Percentiles rank a stretch among this genome's conserved stretches.
These are phyloP conservation scores for Atherinosoma microstoma DNA, from an alignment of 2,797 vertebrate genomes.

Conservation along the genomic window DNA sequence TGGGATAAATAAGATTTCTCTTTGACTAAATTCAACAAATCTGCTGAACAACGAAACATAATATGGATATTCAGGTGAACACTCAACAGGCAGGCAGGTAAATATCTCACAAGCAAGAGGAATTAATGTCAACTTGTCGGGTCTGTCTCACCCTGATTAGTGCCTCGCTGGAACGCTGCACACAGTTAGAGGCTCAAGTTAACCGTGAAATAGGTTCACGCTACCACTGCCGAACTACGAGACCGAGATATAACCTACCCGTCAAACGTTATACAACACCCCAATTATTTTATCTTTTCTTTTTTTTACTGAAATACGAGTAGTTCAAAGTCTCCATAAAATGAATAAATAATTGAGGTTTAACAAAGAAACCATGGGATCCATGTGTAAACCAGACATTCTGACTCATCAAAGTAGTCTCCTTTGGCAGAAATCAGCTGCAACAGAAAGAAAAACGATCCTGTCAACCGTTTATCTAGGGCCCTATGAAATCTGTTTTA, in stretches of 20 bases:
- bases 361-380: too few relatives aligned
- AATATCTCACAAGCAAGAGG: conserved; percentile 62
- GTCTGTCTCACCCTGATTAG: conserved; percentile 56
- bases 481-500: too few relatives aligned
- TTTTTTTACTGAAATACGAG: too few relatives aligned
- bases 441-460: too few relatives aligned
- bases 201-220: conserved; percentile 48
- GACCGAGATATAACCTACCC: neutral
- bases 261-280: neutral
- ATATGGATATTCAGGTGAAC: conserved; percentile 17
- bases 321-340: neutral
- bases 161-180: conserved; percentile 64
- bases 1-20: neutral
- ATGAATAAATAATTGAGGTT: neutral
- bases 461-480: too few relatives aligned
- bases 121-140: conserved; percentile 73
- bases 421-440: too few relatives aligned
- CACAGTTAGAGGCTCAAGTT: conserved; percentile 63
- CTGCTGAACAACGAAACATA: neutral
- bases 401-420: too few relatives aligned
- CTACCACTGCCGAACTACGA: conserved; percentile 18
- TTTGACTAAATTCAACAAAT: neutral
- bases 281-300: neutral
- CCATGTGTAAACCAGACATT: too few relatives aligned
- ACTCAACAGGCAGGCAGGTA: conserved; percentile 67